Conservation (phyloP, 2,888 invertebrate species). For the Pristionchus arcanus region DNA sequence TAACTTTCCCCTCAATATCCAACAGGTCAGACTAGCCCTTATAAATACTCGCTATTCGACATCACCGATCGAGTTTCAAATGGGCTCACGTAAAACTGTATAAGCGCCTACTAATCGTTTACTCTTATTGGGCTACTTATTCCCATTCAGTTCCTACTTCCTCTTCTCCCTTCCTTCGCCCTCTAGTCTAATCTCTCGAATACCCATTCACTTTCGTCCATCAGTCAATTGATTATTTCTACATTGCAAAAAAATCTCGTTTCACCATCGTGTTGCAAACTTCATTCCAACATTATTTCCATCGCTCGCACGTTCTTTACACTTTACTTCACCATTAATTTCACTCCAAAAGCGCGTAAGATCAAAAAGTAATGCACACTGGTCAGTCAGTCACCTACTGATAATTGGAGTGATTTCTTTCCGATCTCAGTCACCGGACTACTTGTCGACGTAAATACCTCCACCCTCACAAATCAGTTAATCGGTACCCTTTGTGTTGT, state of each 20-base stretch:
- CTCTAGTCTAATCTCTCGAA: conserved; percentile 8
- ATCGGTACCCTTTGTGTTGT: conserved; percentile 31
- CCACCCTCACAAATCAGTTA: conserved; percentile 37
- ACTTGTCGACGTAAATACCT: background rate
- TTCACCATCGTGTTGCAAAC: background rate
- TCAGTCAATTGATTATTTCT: background rate
- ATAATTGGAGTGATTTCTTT: background rate
- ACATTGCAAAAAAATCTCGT: background rate
- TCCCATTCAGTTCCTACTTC: background rate
- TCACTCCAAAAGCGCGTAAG: too few relatives aligned
- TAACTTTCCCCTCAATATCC: background rate
- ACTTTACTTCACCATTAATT: background rate
- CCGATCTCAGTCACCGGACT: background rate
- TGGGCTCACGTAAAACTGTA: conserved; percentile 27
- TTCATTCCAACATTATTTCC: background rate
- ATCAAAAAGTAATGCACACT: too few relatives aligned
- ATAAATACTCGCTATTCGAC: background rate
- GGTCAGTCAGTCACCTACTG: too few relatives aligned
- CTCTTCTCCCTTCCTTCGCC: background rate
- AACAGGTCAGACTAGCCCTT: background rate
- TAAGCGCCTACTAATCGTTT: conserved; percentile 24
- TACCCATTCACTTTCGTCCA: background rate
- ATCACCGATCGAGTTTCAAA: conserved; percentile 18
- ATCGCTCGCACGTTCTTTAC: background rate
- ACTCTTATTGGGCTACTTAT: conserved; percentile 15